Base-by-base conservation (phyloP, 2,797 vertebrate genomes). In the Falco peregrinus region DNA sequence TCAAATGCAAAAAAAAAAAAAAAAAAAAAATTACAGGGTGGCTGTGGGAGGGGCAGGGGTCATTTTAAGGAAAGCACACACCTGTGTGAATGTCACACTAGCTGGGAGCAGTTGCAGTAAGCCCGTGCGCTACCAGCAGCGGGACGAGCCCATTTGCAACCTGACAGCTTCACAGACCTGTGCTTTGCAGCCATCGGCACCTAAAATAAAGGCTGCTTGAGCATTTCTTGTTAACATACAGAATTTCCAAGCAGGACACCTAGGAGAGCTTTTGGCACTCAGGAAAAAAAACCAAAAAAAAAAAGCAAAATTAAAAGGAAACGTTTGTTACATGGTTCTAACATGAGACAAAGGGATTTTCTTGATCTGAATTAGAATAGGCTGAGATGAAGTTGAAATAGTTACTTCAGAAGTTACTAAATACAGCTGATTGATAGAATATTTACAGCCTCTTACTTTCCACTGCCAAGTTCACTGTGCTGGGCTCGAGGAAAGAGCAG, bases 111-210 rank as follows among this genome's bases (percentile, higher is more conserved):
- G 68, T 6, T 79, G 63, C 51, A 47, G 39, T 4, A 48, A n/a
- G 18, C 25, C 12, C 0, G 19, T 5, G 17, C 20, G 0, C 48
- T 20, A 4, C 28, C 35, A 39, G n/a, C 65, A 10, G n/a, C 1
- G 50, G 50, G 16, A n/a, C 19, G 47, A 71, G 68, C 20, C 9
- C 15, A 59, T 37, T 6, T 29, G n/a, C 39, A 74, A 2, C 26
- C 37, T 16, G 11, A 12, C 25, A 29, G 59, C 64, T 77, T 56
- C 28, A 69, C 28, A 69, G 43, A 4, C 39, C 24, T 45, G 31
- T 22, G 24, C 45, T 92, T 11, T 41, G 61, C 80, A 84, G 74
- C 75, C 45, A 31, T 0, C n/a, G 57, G 21, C 65, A 48, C 51
- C 10, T 35, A 16, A 75, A 56, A 37, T 2, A 41, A 64, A 57